phyloP scores from a whole-genome alignment of 2,888 invertebrate species.

The Tortrix viridana region DNA sequence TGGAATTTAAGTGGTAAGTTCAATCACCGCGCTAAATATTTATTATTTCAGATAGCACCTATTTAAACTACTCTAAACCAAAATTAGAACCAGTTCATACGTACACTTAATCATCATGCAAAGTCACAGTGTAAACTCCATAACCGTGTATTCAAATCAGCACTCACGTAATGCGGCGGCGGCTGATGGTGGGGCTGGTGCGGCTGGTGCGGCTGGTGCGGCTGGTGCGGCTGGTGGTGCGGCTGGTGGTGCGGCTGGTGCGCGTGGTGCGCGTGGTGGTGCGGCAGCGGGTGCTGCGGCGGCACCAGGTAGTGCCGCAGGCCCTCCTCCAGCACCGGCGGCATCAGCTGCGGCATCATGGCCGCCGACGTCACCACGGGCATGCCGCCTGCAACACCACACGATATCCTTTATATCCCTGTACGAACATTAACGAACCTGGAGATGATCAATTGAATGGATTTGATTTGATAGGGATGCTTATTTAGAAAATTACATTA shows the following conservation, averaged over 20 bases:
- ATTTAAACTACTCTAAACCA: conserved; percentile 10
- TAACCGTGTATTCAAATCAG: not conserved
- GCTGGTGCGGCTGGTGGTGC: conserved; percentile 86
- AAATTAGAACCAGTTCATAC: conserved; percentile 6
- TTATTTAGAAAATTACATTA: no score
- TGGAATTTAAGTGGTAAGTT: not conserved
- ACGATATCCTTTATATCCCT: not conserved
- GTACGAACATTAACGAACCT: no score
- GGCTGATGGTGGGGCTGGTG: conserved; percentile 81
- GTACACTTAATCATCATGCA: no score
- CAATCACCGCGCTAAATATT: conserved; percentile 10
- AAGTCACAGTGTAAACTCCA: no score
- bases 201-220: conserved; percentile 64
- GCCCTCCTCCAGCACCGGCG: conserved; percentile 96
- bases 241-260: conserved; percentile 90
- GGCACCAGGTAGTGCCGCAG: conserved; percentile 93
- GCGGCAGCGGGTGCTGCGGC: conserved; percentile 20
- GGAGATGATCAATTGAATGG: no score
- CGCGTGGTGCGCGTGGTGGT: conserved; percentile 84
- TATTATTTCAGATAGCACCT: conserved; percentile 17
- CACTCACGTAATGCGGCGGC: conserved; percentile 87
- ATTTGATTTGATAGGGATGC: no score
- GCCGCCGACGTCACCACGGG: conserved; percentile 94
- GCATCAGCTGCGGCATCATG: conserved; percentile 91
- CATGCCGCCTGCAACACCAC: conserved; percentile 82